phyloP scores from a whole-genome alignment of 2,888 invertebrate species.

The Agapostemon virescens region DNA sequence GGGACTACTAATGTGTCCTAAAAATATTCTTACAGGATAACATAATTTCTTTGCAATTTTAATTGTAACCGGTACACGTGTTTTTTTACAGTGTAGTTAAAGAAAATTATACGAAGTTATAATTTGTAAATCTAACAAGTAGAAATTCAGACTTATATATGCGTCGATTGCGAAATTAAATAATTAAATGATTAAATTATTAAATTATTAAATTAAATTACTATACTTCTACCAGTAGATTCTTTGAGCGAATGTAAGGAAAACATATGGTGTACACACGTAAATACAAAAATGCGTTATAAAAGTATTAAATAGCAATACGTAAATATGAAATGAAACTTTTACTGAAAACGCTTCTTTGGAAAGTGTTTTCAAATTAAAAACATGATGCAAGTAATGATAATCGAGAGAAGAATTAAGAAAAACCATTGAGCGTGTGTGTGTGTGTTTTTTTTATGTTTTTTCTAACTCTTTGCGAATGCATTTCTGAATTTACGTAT shows the following conservation, averaged over 20 bases:
- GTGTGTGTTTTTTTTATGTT: too few species aligned
- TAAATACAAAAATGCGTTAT: not conserved
- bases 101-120: not conserved
- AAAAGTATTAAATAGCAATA: not conserved
- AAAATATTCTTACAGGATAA: not conserved
- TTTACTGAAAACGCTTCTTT: not conserved
- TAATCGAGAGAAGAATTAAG: not conserved
- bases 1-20: not conserved
- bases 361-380: not conserved
- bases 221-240: not conserved
- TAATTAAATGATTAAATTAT: not conserved
- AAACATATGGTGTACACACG: not conserved
- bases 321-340: not conserved
- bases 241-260: not conserved
- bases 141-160: not conserved
- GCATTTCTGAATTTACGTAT: constrained; percentile 6
- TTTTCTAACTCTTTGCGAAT: not conserved
- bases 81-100: not conserved
- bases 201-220: not conserved
- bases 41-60: not conserved
- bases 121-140: not conserved
- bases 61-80: not conserved
- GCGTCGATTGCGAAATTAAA: not conserved
- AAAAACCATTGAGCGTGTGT: too few species aligned
- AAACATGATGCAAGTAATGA: not conserved